Conservation (phyloP, 2,888 invertebrate genomes). For the Sepioteuthis lessoniana region DNA sequence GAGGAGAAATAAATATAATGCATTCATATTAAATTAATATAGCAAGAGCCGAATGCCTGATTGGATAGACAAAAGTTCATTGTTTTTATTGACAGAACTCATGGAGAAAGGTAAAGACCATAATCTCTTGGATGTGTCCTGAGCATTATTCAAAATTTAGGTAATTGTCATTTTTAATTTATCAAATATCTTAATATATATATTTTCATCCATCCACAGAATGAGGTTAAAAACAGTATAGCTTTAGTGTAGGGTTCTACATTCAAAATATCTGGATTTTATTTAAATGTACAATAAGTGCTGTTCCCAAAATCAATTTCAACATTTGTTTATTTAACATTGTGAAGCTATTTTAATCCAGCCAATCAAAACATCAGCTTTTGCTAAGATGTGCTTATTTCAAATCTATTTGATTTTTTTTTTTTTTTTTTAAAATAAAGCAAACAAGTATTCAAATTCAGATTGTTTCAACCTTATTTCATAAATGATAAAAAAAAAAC, state of each 20-base stretch:
- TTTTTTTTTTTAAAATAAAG: neutral
- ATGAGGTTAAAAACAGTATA: too few species aligned
- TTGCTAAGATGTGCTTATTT: neutral
- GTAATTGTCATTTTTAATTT: too few species aligned
- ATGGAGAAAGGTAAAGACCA: neutral
- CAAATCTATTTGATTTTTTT: neutral
- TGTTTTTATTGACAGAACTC: neutral
- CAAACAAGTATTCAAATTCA: neutral
- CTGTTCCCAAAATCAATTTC: too few species aligned
- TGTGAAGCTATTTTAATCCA: neutral
- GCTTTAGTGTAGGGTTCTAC: too few species aligned
- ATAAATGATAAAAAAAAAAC: neutral
- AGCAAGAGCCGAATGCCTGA: conserved; percentile 4
- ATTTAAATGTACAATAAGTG: too few species aligned
- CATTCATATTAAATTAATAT: neutral
- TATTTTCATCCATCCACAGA: too few species aligned
- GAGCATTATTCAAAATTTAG: too few species aligned
- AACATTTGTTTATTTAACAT: neutral
- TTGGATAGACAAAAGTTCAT: neutral
- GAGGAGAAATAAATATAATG: neutral
- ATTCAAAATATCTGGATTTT: too few species aligned
- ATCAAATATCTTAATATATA: too few species aligned
- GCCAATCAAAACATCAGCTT: neutral
- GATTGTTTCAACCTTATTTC: neutral
- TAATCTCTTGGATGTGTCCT: too few species aligned